Percentiles rank a stretch among this genome's conserved stretches.
Conservation (phyloP, 1,140 invertebrate species). For the Lineus longissimus region DNA sequence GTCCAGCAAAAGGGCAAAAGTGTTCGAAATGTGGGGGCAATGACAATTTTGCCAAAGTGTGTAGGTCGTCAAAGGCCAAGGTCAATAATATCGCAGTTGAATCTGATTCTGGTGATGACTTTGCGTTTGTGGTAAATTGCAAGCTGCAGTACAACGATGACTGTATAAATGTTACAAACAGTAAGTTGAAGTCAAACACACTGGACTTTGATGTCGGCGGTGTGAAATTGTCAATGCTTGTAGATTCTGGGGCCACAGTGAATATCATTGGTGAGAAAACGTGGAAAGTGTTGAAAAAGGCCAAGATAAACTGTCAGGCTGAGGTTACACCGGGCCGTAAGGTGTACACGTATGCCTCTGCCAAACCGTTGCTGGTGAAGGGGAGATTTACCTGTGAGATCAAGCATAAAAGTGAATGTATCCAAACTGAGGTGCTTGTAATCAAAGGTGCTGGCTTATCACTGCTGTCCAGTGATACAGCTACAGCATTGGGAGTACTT, state of each 20-base stretch:
- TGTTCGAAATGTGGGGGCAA: too few species aligned
- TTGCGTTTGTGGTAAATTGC: too few species aligned
- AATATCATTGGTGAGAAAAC: slow-evolving; percentile 9
- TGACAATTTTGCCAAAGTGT: too few species aligned
- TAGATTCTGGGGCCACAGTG: too few species aligned
- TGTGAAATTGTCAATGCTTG: slow-evolving; percentile 2
- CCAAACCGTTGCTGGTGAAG: slow-evolving; percentile 12
- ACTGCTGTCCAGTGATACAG: slow-evolving; percentile 9
- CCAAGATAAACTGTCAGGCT: slow-evolving; percentile 6
- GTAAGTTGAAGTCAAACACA: neutral
- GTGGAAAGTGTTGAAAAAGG: slow-evolving; percentile 17
- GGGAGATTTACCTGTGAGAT: slow-evolving; percentile 15
- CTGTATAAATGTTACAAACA: neutral
- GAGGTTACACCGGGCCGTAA: slow-evolving; percentile 1
- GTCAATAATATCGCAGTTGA: too few species aligned
- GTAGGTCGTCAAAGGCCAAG: too few species aligned
- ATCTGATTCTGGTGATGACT: too few species aligned
- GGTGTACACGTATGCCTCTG: slow-evolving; percentile 12
- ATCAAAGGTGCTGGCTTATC: slow-evolving; percentile 10
- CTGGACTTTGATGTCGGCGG: slow-evolving; percentile 14
- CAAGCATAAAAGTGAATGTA: neutral
- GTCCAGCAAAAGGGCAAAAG: too few species aligned
- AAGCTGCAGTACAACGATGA: neutral
- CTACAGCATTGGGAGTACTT: slow-evolving; percentile 3
- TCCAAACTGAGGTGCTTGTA: slow-evolving; percentile 15